Conservation (phyloP, 2,797 vertebrate species). For the Falco rusticolus region DNA sequence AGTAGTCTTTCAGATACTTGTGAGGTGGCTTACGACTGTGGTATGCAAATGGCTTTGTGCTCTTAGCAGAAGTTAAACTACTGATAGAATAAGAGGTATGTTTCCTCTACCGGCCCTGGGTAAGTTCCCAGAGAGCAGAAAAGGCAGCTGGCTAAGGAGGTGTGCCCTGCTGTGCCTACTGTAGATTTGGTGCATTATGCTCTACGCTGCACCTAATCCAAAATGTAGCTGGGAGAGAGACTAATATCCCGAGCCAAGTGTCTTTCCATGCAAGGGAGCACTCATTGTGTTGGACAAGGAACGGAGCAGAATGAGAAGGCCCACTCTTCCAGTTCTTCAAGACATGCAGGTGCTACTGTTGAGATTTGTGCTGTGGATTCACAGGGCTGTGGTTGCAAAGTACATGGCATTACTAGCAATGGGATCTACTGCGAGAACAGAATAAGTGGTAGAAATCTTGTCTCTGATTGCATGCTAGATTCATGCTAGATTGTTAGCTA, state of each 20-base stretch:
- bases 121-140: not conserved
- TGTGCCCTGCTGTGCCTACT: not conserved
- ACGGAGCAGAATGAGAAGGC: not conserved
- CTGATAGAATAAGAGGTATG: not conserved
- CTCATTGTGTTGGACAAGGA: not conserved
- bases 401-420: not conserved
- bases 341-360: not conserved
- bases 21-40: rapidly evolving
- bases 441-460: not conserved
- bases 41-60: not conserved
- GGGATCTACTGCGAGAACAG: not conserved
- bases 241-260: not conserved
- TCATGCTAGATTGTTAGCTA: not conserved
- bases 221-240: not conserved
- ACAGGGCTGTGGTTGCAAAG: not conserved
- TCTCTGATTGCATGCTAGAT: not conserved
- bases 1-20: not conserved
- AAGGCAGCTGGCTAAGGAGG: not conserved
- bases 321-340: not conserved
- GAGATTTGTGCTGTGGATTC: not conserved
- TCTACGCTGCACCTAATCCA: not conserved
- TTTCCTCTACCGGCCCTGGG: not conserved
- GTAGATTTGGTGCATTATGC: not conserved
- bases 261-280: not conserved
- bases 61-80: not conserved